phyloP scores from a whole-genome alignment of 2,888 invertebrate genomes.

The Papilio protenor region DNA sequence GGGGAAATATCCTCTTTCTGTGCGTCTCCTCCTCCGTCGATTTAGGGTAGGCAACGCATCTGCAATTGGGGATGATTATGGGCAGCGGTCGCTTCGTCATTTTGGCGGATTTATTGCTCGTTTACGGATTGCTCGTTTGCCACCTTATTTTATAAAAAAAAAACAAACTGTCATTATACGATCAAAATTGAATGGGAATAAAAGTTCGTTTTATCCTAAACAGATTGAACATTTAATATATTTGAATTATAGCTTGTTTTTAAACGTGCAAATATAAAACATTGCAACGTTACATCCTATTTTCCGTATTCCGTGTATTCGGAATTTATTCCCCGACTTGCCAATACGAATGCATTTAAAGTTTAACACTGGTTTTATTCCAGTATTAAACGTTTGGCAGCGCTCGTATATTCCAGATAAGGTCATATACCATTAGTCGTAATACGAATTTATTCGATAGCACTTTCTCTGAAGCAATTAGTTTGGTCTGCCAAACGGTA shows the following conservation, averaged over 20 bases:
- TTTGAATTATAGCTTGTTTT: not conserved
- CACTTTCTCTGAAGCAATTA: constrained; percentile 23
- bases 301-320: constrained; percentile 14
- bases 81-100: too few relatives aligned
- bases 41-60: too few relatives aligned
- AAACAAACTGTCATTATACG: too few relatives aligned
- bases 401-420: constrained; percentile 36
- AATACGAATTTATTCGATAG: constrained; percentile 32
- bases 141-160: too few relatives aligned
- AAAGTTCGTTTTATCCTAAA: too few relatives aligned
- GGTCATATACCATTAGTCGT: constrained; percentile 35
- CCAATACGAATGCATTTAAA: constrained; percentile 39
- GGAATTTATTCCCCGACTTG: constrained; percentile 31
- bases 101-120: too few relatives aligned
- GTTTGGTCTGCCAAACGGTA: not conserved
- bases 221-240: too few relatives aligned
- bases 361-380: constrained; percentile 33
- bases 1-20: too few relatives aligned
- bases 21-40: too few relatives aligned
- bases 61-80: too few relatives aligned
- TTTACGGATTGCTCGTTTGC: too few relatives aligned
- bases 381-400: constrained; percentile 32
- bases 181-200: too few relatives aligned
- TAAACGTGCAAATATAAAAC: not conserved
- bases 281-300: not conserved